These are phyloP conservation scores for Spea multiplicata DNA, from an alignment of 2,113 vertebrate genomes.

Conservation along the genomic window DNA sequence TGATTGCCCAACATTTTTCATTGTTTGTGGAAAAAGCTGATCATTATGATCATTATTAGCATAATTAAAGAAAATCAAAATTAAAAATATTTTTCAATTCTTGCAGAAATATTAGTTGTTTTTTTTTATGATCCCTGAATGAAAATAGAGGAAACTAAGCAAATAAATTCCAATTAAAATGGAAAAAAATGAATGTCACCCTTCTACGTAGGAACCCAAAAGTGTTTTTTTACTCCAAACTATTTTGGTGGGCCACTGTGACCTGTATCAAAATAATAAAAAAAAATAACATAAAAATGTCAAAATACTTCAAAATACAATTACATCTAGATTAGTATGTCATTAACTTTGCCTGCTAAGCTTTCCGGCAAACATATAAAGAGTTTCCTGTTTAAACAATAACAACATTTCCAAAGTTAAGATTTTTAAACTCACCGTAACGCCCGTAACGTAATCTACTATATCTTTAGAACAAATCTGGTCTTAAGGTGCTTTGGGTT, in stretches of 20 bases:
- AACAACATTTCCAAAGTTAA: conserved; percentile 20
- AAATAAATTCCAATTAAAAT: neutral
- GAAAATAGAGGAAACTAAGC: neutral
- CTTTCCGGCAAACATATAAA: conserved; percentile 41
- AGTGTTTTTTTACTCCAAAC: neutral
- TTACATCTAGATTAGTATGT: conserved; percentile 39
- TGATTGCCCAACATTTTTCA: too few relatives aligned
- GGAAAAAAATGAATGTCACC: neutral
- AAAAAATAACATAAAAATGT: conserved; percentile 41
- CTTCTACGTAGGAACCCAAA: neutral
- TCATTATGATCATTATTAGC: too few relatives aligned
- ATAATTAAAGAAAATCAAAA: too few relatives aligned
- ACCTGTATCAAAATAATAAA: conserved; percentile 21
- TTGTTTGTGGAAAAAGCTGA: too few relatives aligned
- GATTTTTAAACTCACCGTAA: conserved; percentile 5
- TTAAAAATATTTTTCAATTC: too few relatives aligned
- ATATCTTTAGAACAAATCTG: neutral
- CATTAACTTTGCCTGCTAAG: conserved; percentile 39
- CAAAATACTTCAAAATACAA: conserved; percentile 19
- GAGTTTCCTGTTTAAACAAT: conserved; percentile 42
- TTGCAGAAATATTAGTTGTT: too few relatives aligned
- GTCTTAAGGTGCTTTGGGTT: neutral
- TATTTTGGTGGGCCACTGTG: neutral
- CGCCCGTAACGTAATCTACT: neutral
- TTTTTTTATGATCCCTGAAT: too few relatives aligned